Evolutionary conservation across 1,140 invertebrate species (phyloP), one percentile per base, ranked within the genome.

Genomic region (Neotoxoptera formosana): DNA sequence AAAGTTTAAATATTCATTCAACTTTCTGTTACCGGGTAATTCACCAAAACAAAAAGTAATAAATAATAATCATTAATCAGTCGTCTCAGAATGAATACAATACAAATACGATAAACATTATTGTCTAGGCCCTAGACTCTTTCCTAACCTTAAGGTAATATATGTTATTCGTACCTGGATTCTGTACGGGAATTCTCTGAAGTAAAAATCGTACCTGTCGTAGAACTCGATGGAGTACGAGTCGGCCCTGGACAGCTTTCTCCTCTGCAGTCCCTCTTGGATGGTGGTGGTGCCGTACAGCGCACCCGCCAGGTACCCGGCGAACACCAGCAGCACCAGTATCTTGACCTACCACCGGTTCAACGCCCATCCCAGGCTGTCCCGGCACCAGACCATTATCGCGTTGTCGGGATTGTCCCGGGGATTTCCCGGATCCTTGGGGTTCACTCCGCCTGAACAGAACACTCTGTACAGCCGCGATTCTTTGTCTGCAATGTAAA

Each of bases 181-280:
- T 94, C 97, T 96, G 94, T 99, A 99, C 1, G 98, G 98, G 95
- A 98, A 99, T 95, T 98, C 98, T 94, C 98, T 96, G 95, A 98
- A 99, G 95, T 98, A 99, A 93, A 96, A 96, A 94, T 99, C 98
- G 95, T 99, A 98, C 17, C 97, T 96, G 95, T 99, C 97, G 95
- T 98, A 99, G 95, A 98, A 99, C 93, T 96, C 96, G 30, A 98
- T 97, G 7, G 98, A 98, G 94, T 99, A 99, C 0, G 98, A 99
- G 95, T 98, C 98, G 67, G 97, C 97, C 95, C 97, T 97, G 3
- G 98, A 98, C 1, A 99, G 95, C 94, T 98, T 98, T 53, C 97
- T 96, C 93, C 98, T 95, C 94, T 99, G 98, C 9, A 99, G 95
- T 0, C 98, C 98, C 96, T 99, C 98, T 95, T 98, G 96, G 56